phyloP scores from a whole-genome alignment of 1,140 invertebrate genomes.

The Drosophila sechellia region DNA sequence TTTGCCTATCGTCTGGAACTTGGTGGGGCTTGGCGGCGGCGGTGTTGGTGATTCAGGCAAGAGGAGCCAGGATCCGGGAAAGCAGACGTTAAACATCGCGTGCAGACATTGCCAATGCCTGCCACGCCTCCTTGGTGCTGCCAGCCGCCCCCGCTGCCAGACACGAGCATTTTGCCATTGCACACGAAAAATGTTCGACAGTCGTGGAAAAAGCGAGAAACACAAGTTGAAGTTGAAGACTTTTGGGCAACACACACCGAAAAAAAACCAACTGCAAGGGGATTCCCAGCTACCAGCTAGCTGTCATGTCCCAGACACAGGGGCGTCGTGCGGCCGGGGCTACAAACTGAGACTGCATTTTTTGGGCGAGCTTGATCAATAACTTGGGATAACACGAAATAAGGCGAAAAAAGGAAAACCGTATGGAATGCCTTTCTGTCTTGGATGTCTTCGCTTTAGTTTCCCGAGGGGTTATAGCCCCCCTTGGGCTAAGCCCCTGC shows the following conservation, averaged over 20 bases:
- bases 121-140: constrained; percentile 37
- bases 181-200: constrained; percentile 51
- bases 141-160: constrained; percentile 11
- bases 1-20: constrained; percentile 68
- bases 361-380: constrained; percentile 35
- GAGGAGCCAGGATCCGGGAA: constrained; percentile 4
- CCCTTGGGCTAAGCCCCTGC: constrained; percentile 9
- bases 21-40: constrained; percentile 1
- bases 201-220: constrained; percentile 34
- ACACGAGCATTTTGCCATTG: constrained; percentile 22
- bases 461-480: constrained; percentile 4
- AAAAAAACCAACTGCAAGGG: constrained; percentile 30
- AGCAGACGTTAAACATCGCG: constrained; percentile 80
- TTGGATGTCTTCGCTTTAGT: constrained; percentile 25
- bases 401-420: not conserved
- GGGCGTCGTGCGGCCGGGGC: constrained; percentile 18
- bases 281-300: constrained; percentile 23
- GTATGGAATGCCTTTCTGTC: constrained; percentile 16
- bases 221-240: constrained; percentile 35
- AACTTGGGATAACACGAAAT: constrained; percentile 23
- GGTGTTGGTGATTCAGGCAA: not conserved
- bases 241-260: constrained; percentile 15
- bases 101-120: constrained; percentile 69
- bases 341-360: constrained; percentile 9
- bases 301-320: constrained; percentile 51